Evolutionary conservation across 2,113 vertebrate species (phyloP).

Genomic region (Rattus rattus): DNA sequence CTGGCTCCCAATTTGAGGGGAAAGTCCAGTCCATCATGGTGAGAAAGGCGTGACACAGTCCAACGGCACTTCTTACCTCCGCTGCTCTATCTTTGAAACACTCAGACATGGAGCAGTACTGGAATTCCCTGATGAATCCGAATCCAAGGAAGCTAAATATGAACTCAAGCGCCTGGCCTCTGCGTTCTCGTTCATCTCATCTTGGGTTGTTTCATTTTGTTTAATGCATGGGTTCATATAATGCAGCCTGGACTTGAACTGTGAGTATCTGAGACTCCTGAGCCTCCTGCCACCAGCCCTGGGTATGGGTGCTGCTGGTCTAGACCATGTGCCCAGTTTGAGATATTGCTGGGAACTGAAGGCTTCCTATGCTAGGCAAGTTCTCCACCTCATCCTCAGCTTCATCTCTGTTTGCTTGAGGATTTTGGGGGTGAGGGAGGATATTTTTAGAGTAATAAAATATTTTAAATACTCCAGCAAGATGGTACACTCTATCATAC

Average conservation of each 20-base stretch:
- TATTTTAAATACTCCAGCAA: background rate
- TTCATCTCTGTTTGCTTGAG: background rate
- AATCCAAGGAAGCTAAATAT: background rate
- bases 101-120: background rate
- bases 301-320: background rate
- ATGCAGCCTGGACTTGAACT: background rate
- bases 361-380: background rate
- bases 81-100: background rate
- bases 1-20: background rate
- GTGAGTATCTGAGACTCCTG: background rate
- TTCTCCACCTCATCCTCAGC: background rate
- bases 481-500: background rate
- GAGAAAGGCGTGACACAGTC: background rate
- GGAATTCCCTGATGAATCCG: background rate
- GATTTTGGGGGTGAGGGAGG: background rate
- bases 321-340: background rate
- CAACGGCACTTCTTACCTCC: background rate
- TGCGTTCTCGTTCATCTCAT: background rate
- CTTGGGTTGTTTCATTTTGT: background rate
- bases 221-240: background rate
- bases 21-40: background rate
- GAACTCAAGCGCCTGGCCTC: background rate
- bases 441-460: background rate
- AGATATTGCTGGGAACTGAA: background rate
- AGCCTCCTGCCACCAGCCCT: background rate